Base-by-base conservation (phyloP, 2,797 vertebrate genomes). In the Cirrhinus mrigala region DNA sequence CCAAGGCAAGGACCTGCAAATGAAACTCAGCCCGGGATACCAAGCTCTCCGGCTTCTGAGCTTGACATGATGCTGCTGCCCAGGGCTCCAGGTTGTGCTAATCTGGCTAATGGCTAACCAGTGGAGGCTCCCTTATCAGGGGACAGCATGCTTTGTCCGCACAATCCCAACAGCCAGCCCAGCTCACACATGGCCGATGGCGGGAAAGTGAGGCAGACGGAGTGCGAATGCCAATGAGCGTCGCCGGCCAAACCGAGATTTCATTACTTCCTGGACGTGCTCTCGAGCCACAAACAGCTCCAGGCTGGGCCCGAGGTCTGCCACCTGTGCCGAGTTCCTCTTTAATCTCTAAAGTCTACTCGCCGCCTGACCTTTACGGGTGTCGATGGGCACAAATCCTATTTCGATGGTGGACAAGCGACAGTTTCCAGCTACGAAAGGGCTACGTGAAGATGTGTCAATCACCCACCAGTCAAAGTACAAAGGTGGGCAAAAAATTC, bases 171-270 rank as follows among this genome's bases (percentile, higher is more conserved):
- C 64, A 76, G 14, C 48, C 50, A 76, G 76, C 74, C 27, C 18
- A 76, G 75, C 79, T 66, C 58, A 80, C 50, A 85, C 87, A 84
- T 74, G 66, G 81, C 80, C 56, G 89, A 91, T 92, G 91, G 90
- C 66, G 88, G 88, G 87, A 92, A 91, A 79, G 68, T 90, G 82
- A 82, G 27, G n/a, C 90, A 85, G 84, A 81, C 84, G 88, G 86
- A 52, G 50, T n/a, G 50, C 37, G 94, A 94, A 95, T 95, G 91
- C 91, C 92, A 94, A 95, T 95, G 92, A 94, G 92, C 18, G 24
- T 83, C 8, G 9, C 62, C 18, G 20, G 29, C 77, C 74, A 81
- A 75, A 77, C 64, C 40, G 74, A 91, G 89, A 91, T 92, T 92
- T 90, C 62, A 91, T 92, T 91, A 71, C 89, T 89, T 70, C 54